Base-by-base conservation (phyloP, 2,113 vertebrate species). In the Oreochromis spilurus region DNA sequence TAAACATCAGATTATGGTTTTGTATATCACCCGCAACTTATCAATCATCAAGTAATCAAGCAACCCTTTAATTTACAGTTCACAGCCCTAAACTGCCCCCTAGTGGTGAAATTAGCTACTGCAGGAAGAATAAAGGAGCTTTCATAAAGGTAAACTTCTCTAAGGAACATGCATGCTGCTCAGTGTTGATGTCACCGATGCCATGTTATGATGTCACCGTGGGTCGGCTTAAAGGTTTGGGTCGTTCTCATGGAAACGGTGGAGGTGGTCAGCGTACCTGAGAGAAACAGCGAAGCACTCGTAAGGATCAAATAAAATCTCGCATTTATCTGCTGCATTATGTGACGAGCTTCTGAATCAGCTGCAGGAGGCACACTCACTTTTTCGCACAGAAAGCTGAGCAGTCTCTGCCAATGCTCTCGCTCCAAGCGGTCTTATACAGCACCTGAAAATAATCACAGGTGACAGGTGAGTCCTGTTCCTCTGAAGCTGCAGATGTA, bases 351-450 rank as follows among this genome's bases (percentile, higher is more conserved):
- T 67, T 36, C 5, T 14, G 2, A 43, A 4, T 53, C 13, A 2
- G 29, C 34, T 9, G 21, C 3, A 1, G 17, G 21, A 16, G 2
- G 7, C 5, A 21, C 5, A 90, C 97, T 91, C 94, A 99, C 98
- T 98, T 97, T 90, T 99, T 99, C 6, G 98, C 98, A 0, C 99
- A 99, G 95, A 96, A 99, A 0, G 98, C 95, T 0, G 97, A 81
- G 38, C 99, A 99, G 95, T 99, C 97, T 81, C 98, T 91, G 1
- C 96, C 97, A 36, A 98, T 93, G 19, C 98, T 98, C 94, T 99
- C 98, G 2, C 98, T 99, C 98, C 98, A 99, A 1, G 99, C 98
- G 0, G 97, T 97, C 95, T 98, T 99, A 95, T 99, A 99, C 88
- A 99, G 95, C 57, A 99, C 98, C 98, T 99, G 86, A 45, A 52